These are phyloP conservation scores for Tridacna crocea DNA, from an alignment of 2,888 invertebrate genomes.

Conservation along the genomic window DNA sequence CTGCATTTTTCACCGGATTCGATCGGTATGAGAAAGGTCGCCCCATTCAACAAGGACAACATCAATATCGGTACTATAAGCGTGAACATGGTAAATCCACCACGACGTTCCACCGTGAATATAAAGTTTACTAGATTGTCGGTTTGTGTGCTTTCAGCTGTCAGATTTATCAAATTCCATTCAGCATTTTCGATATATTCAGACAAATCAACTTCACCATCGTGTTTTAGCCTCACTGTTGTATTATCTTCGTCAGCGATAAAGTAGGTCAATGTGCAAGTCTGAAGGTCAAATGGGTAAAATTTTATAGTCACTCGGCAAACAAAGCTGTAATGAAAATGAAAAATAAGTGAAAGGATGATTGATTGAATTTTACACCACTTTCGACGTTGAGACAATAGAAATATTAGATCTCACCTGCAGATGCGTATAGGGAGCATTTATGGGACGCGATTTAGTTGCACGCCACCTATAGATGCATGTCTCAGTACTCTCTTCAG, in stretches of 20 bases:
- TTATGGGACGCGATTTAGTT: no score
- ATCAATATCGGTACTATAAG: constrained; percentile 14
- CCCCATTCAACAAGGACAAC: constrained; percentile 13
- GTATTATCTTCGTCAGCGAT: constrained; percentile 9
- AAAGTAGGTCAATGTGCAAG: constrained; percentile 8
- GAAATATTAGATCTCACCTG: no score
- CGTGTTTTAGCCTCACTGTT: constrained; percentile 8
- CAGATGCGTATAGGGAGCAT: no score
- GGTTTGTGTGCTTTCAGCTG: background rate
- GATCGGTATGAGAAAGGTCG: constrained; percentile 17
- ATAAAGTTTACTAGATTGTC: background rate
- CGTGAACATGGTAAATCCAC: constrained; percentile 19
- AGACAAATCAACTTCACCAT: background rate
- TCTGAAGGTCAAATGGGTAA: constrained; percentile 23
- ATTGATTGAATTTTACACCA: background rate
- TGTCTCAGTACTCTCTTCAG: no score
- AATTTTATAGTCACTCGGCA: constrained; percentile 7
- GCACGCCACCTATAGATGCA: no score
- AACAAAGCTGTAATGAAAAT: constrained; percentile 17
- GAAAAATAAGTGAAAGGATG: background rate
- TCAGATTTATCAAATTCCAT: constrained; percentile 12
- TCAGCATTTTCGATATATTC: constrained; percentile 26
- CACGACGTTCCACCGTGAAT: constrained; percentile 15
- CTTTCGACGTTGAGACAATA: no score
- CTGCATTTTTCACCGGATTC: constrained; percentile 21